Base-by-base conservation (phyloP, 2,888 invertebrate species). In the Beris chalybata region DNA sequence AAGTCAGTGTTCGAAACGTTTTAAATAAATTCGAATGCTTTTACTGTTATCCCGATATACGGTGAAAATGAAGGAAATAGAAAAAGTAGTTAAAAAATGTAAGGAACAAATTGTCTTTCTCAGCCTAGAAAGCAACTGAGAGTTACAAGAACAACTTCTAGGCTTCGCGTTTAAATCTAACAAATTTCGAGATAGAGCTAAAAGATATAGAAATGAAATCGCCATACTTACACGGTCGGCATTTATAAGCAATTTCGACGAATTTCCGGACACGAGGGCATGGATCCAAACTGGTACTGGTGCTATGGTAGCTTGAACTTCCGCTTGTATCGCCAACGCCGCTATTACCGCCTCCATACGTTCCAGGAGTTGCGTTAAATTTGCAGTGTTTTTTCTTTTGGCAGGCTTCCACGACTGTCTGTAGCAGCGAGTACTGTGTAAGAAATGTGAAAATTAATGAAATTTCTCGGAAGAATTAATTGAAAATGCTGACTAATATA, bases 211-310 rank as follows among this genome's bases (percentile, higher is more conserved):
- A 38, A 38, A 38, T 38, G 38, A 4, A 5, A 30, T 53, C 15
- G 65, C 31, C 47, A 53, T 66, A 90, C 92, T 93, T 85, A 97
- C 97, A 93, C 77, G 97, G 97, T 82, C 93, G 88, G 85, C 97
- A 97, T 82, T 96, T 96, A 84, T 95, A 97, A 73, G 93, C 93
- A 70, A 97, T 92, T 83, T 96, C 95, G 73, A 96, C 92, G 83
- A 94, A 95, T 82, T 97, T 95, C 70, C 91, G 85, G 56, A 92
- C 88, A 31, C 91, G 90, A 12, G 96, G 96, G 78, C 97, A 97
- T 0, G 96, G 96, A 82, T 97, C 79, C 71, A 72, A 74, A 71
- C 73, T 76, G 71, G 75, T 75, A 71, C 77, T 78, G 67, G 77
- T 78, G 66, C 76, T 77, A 57, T 69, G 59, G 43, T 67, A 67